Evolutionary conservation across 2,797 vertebrate genomes (phyloP), one percentile per base, ranked within the genome.

Genomic region (Catostomus latipinnis): DNA sequence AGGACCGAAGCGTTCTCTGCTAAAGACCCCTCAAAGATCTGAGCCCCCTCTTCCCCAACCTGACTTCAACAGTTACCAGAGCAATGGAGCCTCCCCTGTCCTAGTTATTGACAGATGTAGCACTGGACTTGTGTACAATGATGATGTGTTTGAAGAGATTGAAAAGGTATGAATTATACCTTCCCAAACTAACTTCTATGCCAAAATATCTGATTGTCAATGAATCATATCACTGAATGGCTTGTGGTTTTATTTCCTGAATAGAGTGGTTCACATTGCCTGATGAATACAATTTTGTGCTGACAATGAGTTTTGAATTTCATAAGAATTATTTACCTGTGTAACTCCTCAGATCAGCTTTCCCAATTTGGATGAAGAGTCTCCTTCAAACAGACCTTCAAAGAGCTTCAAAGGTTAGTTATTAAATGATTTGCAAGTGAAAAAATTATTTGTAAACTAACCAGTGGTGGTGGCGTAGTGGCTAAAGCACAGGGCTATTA

Each of bases 1-100:
- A 0, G 86, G 75, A 1, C 50, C 3, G 7, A 82, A 74, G 80
- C 90, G 88, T 63, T 92, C 93, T 0, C 8, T 86, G 77, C 88
- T 94, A 14, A 95, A 94, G 87, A 94, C 93, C 0, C 93, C 94
- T 0, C 92, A 92, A 81, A 83, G 85, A 67, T 78, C 58, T 3
- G 84, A 86, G n/a, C 18, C 83, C 1, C 18, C 71, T 0, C 54
- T 61, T 2, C 50, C 78, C 52, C 88, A 86, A 73, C 82, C 48
- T 0, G 85, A 91, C 74, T 75, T 87, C 82, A 3, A 58, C 86
- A 89, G 89, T 85, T 88, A 87, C 18, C 48, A 34, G 3, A 48
- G 0, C 43, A 83, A 86, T 0, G 89, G 88, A 11, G 89, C 86
- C 16, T 94, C 93, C 0, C 92, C 93, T 0, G 60, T 74, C 0